These are phyloP conservation scores for Elymnias hypermnestra DNA, from an alignment of 1,140 invertebrate genomes.

Conservation along the genomic window DNA sequence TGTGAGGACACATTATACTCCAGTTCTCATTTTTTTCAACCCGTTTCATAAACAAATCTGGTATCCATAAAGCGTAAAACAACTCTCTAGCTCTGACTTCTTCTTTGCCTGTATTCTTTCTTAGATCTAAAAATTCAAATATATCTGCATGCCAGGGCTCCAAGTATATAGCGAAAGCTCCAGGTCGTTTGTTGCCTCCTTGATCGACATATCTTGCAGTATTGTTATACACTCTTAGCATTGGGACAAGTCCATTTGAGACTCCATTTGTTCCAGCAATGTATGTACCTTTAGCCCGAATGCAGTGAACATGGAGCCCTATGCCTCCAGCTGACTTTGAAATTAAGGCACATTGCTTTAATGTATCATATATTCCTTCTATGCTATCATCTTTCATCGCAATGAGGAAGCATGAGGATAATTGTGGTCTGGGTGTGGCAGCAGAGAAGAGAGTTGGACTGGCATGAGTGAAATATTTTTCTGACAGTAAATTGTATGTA, in stretches of 20 bases:
- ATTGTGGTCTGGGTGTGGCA: slow-evolving; percentile 92
- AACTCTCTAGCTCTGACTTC: slow-evolving; percentile 95
- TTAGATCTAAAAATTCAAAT: slow-evolving; percentile 95
- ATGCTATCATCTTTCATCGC: slow-evolving; percentile 98
- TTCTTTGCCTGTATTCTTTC: slow-evolving; percentile 97
- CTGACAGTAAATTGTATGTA: slow-evolving; percentile 97
- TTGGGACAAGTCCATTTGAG: slow-evolving; percentile 98
- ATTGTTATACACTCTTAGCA: slow-evolving; percentile 97
- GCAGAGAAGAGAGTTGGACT: slow-evolving; percentile 98
- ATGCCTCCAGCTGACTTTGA: slow-evolving; percentile 99
- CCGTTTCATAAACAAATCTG: slow-evolving; percentile 98
- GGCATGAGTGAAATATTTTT: slow-evolving; percentile 98
- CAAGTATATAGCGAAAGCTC: slow-evolving; percentile 98
- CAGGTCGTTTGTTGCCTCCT: slow-evolving; percentile 98
- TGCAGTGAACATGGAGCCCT: slow-evolving; percentile 97
- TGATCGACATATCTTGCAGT: slow-evolving; percentile 98
- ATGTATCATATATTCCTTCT: slow-evolving; percentile 97
- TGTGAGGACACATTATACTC: slow-evolving; percentile 98
- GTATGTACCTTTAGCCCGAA: slow-evolving; percentile 92
- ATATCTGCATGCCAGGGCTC: slow-evolving; percentile 99
- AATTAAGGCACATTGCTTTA: slow-evolving; percentile 96
- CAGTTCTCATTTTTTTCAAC: slow-evolving; percentile 92
- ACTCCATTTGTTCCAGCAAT: slow-evolving; percentile 97
- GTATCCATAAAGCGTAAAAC: slow-evolving; percentile 99
- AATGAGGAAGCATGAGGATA: slow-evolving; percentile 97